Evolutionary conservation across 2,113 vertebrate genomes (phyloP), one percentile per base, ranked within the genome.

Genomic region (Pongo pygmaeus): DNA sequence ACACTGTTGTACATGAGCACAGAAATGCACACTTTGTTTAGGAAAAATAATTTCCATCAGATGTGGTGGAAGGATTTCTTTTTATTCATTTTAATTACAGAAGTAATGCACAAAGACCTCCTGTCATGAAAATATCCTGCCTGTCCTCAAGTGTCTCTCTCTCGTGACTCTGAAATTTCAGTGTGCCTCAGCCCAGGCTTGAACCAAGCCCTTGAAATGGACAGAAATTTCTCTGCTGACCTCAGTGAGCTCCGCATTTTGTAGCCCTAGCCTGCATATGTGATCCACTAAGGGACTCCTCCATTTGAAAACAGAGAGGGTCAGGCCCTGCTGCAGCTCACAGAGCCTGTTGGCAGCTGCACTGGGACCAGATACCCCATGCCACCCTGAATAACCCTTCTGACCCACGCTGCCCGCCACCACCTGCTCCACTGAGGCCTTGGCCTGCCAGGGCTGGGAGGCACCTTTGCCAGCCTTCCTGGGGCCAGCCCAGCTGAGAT

Each of bases 331-430:
- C 30, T 8, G 48, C 5, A n/a, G 61, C 75, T 55, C 70, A 11
- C 61, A 50, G 85, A 16, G n/a, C 0, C 0, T 22, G 55, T 10
- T n/a, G 77, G 85, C 89, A 48, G 48, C 75, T 46, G 18, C 0
- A 0, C 75, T 17, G 70, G 79, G 86, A 13, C 89, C 92, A 67
- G 64, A 43, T 40, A 59, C 40, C 79, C 84, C 4, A 5, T 1
- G 38, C 90, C 90, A 92, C 97, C 95, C 93, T 0, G 32, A 55
- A 93, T 96, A 57, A 97, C 97, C 96, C 90, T 67, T 89, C 18
- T 17, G 78, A n/a, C 83, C 79, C 67, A 8, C 1, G 10, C 12
- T 0, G 70, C 48, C 87, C 4, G 1, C 48, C 2, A 13, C 67
- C 83, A 93, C 90, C 93, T 96, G 98, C 95, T 94, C 84, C 55